Percentiles rank a stretch among this genome's conserved stretches.
These are phyloP conservation scores for Carabus problematicus DNA, from an alignment of 2,888 invertebrate genomes.

Conservation along the genomic window DNA sequence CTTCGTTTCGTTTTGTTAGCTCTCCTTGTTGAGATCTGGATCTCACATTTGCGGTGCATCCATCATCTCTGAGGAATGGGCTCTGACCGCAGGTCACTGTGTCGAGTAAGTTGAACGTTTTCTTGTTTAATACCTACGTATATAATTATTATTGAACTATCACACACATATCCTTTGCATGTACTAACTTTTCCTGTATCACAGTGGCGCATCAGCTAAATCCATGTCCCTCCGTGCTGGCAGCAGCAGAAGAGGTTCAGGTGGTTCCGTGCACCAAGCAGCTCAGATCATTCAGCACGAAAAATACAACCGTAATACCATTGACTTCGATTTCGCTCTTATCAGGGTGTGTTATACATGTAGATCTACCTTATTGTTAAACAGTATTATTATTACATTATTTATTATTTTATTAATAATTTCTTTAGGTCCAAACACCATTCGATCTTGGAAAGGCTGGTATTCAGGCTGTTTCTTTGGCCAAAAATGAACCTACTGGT, in stretches of 20 bases:
- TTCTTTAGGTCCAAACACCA: slow-evolving; percentile 41
- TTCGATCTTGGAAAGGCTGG: slow-evolving; percentile 50
- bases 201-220: slow-evolving; percentile 2
- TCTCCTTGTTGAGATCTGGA: slow-evolving; percentile 5
- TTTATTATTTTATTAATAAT: too few relatives aligned
- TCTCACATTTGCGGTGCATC: slow-evolving; percentile 24
- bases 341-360: not conserved
- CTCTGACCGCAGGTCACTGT: slow-evolving; percentile 19
- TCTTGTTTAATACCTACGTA: too few relatives aligned
- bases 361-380: too few relatives aligned
- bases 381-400: too few relatives aligned
- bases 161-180: not conserved
- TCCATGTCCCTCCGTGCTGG: slow-evolving; percentile 20
- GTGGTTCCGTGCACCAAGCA: slow-evolving; percentile 20
- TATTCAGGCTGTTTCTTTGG: slow-evolving; percentile 51
- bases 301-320: not conserved
- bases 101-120: slow-evolving; percentile 2
- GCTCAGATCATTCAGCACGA: slow-evolving; percentile 14
- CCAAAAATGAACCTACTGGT: slow-evolving; percentile 29
- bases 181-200: not conserved
- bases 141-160: slow-evolving; percentile 9
- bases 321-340: slow-evolving; percentile 20
- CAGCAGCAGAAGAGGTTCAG: slow-evolving; percentile 1
- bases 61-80: slow-evolving; percentile 23
- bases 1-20: not conserved